Conservation (phyloP, 2,113 vertebrate genomes). For the Chaenogobius annularis region DNA sequence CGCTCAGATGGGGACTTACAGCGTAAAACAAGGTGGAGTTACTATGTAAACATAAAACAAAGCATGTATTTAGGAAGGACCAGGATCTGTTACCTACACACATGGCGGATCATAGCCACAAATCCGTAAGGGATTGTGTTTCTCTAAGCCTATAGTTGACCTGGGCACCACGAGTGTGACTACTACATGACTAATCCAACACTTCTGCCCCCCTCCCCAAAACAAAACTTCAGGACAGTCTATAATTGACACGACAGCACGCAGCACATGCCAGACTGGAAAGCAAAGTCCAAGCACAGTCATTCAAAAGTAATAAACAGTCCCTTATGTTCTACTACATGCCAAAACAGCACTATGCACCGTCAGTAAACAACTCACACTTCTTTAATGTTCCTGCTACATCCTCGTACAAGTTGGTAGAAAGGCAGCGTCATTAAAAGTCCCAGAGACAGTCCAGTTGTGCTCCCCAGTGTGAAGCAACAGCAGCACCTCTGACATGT, state of each 20-base stretch:
- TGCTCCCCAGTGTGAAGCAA: constrained; percentile 6
- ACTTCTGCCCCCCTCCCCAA: constrained; percentile 13
- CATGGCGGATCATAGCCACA: constrained; percentile 63
- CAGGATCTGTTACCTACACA: constrained; percentile 59
- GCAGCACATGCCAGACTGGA: background rate
- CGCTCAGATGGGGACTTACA: constrained; percentile 17
- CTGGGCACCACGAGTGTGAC: constrained; percentile 36
- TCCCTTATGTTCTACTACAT: background rate
- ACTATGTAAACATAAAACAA: constrained; percentile 56
- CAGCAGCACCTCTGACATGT: constrained; percentile 61
- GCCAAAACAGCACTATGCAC: background rate
- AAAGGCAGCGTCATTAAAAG: constrained; percentile 23
- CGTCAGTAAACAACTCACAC: constrained; percentile 34
- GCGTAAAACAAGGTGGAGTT: constrained; percentile 26
- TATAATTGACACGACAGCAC: background rate
- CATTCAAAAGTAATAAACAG: constrained; percentile 6
- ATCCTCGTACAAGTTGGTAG: constrained; percentile 34
- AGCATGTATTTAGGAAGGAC: constrained; percentile 45
- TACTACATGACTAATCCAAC: constrained; percentile 57
- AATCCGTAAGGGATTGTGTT: constrained; percentile 62
- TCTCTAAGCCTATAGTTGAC: constrained; percentile 47
- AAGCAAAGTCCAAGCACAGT: constrained; percentile 1
- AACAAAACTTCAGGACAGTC: constrained; percentile 5
- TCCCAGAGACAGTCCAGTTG: constrained; percentile 29
- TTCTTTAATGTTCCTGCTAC: constrained; percentile 50